phyloP scores from a whole-genome alignment of 2,888 invertebrate genomes.

The Minunthozetes semirufus region DNA sequence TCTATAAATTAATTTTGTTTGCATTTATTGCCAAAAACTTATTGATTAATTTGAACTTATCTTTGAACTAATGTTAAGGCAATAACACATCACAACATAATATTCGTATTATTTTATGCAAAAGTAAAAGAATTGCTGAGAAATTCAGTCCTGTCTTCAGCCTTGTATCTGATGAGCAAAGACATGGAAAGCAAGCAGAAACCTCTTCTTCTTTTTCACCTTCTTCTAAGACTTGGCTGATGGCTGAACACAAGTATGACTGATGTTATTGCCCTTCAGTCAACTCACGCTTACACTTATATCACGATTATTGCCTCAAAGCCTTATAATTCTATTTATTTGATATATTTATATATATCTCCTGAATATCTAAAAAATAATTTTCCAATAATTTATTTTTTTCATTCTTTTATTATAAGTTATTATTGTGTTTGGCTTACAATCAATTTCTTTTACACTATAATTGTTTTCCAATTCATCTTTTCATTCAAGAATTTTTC shows the following conservation, averaged over 20 bases:
- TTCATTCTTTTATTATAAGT: neutral
- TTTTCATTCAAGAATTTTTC: neutral
- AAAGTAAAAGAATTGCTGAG: no score
- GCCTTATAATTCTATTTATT: neutral
- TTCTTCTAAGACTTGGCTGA: no score
- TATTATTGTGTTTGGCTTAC: neutral
- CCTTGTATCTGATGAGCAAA: no score
- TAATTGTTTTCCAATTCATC: constrained; percentile 25
- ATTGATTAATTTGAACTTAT: no score
- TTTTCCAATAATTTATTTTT: neutral
- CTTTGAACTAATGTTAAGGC: no score
- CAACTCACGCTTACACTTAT: constrained; percentile 19
- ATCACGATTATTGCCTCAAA: neutral
- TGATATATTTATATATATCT: neutral
- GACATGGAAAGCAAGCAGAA: no score
- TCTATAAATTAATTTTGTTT: no score
- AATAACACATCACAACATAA: no score
- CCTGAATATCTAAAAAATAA: neutral
- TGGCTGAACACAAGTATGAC: neutral
- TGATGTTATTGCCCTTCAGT: constrained; percentile 10
- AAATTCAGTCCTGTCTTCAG: no score
- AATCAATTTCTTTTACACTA: constrained; percentile 12
- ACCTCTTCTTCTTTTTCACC: no score
- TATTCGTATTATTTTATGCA: no score
- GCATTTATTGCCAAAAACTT: no score